Evolutionary conservation across 2,797 vertebrate species (phyloP).

Genomic region (Hafferia zeledoni): DNA sequence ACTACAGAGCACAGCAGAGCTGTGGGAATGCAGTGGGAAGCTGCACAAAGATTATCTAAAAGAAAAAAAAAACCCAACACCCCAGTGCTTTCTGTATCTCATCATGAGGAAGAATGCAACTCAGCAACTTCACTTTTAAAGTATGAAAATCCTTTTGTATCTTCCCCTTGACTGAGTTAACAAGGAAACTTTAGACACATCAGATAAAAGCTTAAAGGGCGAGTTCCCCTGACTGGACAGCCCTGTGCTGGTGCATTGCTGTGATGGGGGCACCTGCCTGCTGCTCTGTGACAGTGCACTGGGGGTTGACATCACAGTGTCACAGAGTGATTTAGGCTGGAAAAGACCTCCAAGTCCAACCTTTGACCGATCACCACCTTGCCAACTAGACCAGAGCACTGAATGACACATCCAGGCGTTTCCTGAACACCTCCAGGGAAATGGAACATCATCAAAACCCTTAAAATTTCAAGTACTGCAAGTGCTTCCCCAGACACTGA

Average conservation of each 20-base stretch:
- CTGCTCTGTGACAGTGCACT: not conserved
- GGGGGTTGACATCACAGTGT: not conserved
- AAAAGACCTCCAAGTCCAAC: not conserved
- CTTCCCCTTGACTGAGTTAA: not conserved
- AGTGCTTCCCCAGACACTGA: not conserved
- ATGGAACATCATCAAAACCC: not conserved
- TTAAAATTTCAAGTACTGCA: not conserved
- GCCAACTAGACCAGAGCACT: not conserved
- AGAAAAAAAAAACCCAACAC: not conserved
- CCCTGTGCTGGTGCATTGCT: accelerated
- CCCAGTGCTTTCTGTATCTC: not conserved
- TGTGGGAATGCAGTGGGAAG: not conserved
- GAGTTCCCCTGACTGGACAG: not conserved
- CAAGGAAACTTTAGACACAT: not conserved
- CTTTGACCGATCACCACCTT: too few relatives aligned
- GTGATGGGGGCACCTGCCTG: not conserved
- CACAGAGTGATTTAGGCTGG: not conserved
- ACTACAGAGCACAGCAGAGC: not conserved
- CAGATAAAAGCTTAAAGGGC: accelerated
- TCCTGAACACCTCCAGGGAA: not conserved
- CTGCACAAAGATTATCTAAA: not conserved
- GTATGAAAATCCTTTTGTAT: not conserved
- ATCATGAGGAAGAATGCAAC: not conserved
- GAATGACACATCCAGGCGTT: not conserved
- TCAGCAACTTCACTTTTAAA: not conserved